Evolutionary conservation across 2,113 vertebrate genomes (phyloP), one percentile per base, ranked within the genome.

Genomic region (Pomatorhinus ruficollis): DNA sequence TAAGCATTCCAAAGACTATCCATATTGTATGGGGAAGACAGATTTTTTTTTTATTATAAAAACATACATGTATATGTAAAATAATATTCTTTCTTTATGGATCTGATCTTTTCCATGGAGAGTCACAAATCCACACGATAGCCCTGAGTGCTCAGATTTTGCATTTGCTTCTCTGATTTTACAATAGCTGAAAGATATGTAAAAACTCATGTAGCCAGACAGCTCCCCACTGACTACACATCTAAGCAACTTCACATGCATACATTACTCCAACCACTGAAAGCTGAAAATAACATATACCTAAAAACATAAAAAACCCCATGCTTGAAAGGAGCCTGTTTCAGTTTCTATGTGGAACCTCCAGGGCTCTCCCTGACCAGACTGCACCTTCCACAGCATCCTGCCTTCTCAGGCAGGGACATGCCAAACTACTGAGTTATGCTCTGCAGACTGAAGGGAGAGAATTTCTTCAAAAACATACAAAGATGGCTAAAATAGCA

Each of bases 151-250:
- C 61, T 87, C 89, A 68, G 54, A 94, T 94, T 97, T 94, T 94
- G 95, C 85, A 93, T 87, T 91, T 95, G 69, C 78, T 77, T 89
- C 83, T 95, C 91, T 93, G 57, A 83, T 96, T 97, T 84, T 93
- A 95, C 91, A 89, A 90, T 84, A 80, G 90, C 90, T 97, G 91
- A 95, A 97, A 94, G 90, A 91, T 95, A 89, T 74, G 80, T 87
- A 96, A 95, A 98, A 97, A 77, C 87, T 87, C 77, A 74, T 87
- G 94, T 87, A 92, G 78, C 83, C 96, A 97, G 95, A 90, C 91
- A 96, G 96, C 76, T 96, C 96, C 94, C 94, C 70, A 89, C 94
- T 96, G 93, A 97, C 91, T 93, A 79, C 53, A 70, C 49, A 95
- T 92, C 90, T 87, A 94, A 91, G 92, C 81, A 45, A 90, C 80